These are phyloP conservation scores for Fratercula arctica DNA, from an alignment of 2,797 vertebrate species.

Conservation along the genomic window DNA sequence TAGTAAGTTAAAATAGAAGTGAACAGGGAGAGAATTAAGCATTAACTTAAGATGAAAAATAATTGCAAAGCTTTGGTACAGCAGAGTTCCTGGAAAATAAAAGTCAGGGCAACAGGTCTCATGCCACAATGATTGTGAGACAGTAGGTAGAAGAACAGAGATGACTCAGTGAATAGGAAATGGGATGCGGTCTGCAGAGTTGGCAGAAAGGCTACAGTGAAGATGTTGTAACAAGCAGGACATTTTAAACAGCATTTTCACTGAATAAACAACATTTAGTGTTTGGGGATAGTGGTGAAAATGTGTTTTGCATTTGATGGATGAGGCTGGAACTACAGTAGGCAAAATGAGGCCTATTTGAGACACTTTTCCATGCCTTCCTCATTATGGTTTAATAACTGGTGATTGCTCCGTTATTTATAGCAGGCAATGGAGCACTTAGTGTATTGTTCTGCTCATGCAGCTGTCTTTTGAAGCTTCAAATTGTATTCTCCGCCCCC, in stretches of 20 bases:
- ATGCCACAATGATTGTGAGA: not conserved
- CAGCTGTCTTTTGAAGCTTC: slow-evolving; percentile 29
- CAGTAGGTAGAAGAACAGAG: not conserved
- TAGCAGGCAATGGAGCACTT: not conserved
- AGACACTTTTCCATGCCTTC: slow-evolving; percentile 36
- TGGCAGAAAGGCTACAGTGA: not conserved
- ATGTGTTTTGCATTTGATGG: slow-evolving; percentile 48
- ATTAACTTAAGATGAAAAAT: not conserved
- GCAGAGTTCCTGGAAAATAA: not conserved
- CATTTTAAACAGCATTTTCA: slow-evolving; percentile 15
- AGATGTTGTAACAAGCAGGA: not conserved
- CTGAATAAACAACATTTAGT: slow-evolving; percentile 9
- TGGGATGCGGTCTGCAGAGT: not conserved
- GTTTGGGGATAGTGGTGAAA: slow-evolving; percentile 37
- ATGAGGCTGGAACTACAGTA: slow-evolving; percentile 58
- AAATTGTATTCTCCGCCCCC: not conserved
- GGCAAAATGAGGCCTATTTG: slow-evolving; percentile 55
- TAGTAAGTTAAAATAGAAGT: not conserved
- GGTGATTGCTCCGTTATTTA: slow-evolving; percentile 62
- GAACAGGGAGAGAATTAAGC: not conserved
- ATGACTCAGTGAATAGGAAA: not conserved
- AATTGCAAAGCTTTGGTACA: not conserved
- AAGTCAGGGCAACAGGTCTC: not conserved
- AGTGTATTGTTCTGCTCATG: slow-evolving; percentile 42
- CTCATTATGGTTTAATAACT: slow-evolving; percentile 61